A percentile compares a stretch with the other conserved stretches of the same genome.
These are phyloP conservation scores for Ovibos moschatus DNA, from an alignment of 2,113 vertebrate genomes.

Conservation along the genomic window DNA sequence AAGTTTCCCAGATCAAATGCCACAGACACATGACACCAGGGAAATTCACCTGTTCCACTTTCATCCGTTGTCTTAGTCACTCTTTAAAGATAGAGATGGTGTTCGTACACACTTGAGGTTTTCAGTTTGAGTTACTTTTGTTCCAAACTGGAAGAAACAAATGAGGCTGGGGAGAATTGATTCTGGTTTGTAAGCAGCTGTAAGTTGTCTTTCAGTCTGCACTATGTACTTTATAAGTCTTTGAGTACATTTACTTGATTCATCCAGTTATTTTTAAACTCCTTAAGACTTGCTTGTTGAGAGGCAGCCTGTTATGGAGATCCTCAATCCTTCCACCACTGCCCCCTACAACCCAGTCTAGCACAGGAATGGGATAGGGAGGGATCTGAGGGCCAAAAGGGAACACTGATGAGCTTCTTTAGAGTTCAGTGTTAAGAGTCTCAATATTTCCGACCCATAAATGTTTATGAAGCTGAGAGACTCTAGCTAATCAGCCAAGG, in stretches of 20 bases:
- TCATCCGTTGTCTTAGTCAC: neutral
- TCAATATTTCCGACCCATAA: neutral
- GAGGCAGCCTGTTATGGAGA: neutral
- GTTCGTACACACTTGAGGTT: neutral
- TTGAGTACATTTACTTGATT: neutral
- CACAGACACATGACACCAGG: neutral
- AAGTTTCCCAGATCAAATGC: neutral
- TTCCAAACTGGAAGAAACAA: neutral
- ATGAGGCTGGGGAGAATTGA: neutral
- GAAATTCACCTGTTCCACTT: neutral
- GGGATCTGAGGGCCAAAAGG: neutral
- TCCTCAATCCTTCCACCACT: neutral
- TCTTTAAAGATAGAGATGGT: neutral
- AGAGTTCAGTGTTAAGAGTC: neutral
- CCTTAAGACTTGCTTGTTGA: neutral
- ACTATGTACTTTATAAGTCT: constrained; percentile 4
- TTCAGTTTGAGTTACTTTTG: neutral
- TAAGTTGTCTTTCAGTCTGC: neutral
- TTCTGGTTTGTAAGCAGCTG: neutral
- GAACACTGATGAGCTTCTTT: neutral
- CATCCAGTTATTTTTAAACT: neutral
- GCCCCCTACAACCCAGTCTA: accelerated
- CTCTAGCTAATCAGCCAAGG: neutral
- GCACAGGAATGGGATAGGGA: neutral
- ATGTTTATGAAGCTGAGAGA: neutral